Evolutionary conservation across 2,113 vertebrate species (phyloP).

Genomic region (Pygoscelis adeliae): DNA sequence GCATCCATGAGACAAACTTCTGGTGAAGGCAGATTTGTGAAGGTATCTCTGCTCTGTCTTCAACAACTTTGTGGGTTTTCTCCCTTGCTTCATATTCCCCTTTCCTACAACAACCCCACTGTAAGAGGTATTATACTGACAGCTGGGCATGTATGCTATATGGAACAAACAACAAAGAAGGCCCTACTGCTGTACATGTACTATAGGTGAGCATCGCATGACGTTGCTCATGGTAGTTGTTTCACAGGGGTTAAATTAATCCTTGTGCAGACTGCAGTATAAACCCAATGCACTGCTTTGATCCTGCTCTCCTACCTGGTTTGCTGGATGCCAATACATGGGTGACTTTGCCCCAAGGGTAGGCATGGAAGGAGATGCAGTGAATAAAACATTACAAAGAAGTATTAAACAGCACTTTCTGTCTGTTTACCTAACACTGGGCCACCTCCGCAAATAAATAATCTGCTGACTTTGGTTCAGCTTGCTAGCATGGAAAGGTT

Average conservation of each 20-base stretch:
- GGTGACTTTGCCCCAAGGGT: background rate
- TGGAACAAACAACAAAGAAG: background rate
- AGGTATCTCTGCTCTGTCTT: background rate
- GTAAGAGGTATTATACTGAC: background rate
- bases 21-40: background rate
- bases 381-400: background rate
- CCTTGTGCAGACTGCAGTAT: background rate
- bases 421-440: background rate
- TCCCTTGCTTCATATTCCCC: background rate
- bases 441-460: background rate
- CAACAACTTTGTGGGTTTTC: background rate
- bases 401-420: background rate
- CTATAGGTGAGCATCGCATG: background rate
- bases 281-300: background rate
- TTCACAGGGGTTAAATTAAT: background rate
- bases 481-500: background rate
- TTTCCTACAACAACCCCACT: background rate
- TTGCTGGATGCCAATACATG: background rate
- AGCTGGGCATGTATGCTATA: background rate
- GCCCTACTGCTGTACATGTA: too few species aligned
- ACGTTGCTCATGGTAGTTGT: background rate
- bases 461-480: background rate
- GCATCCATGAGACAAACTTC: background rate
- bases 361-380: background rate
- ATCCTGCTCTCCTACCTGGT: background rate